Percentiles rank a stretch among this genome's conserved stretches.
These are phyloP conservation scores for Phalacrocorax carbo DNA, from an alignment of 2,113 vertebrate genomes.

Conservation along the genomic window DNA sequence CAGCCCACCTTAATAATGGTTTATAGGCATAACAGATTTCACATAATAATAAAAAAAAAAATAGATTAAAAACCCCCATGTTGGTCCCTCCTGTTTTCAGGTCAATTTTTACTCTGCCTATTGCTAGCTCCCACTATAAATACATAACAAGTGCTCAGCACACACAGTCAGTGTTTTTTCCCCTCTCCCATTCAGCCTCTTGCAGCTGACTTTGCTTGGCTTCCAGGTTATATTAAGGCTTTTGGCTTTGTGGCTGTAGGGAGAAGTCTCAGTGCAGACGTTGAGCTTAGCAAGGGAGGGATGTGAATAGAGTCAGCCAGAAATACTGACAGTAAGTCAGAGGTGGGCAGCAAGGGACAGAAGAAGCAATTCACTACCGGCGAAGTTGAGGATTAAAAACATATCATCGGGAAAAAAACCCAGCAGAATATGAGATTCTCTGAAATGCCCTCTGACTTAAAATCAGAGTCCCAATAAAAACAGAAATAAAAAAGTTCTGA, in stretches of 20 bases:
- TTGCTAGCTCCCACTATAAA: not conserved
- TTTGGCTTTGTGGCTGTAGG: not conserved
- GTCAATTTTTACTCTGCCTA: not conserved
- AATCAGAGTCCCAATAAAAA: constrained; percentile 25
- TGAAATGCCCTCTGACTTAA: not conserved
- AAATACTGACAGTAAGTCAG: constrained; percentile 53
- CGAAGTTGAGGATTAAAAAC: not conserved
- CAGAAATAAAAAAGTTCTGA: constrained; percentile 21
- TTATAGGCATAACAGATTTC: not conserved
- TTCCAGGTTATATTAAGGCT: constrained; percentile 38
- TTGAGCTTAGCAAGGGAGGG: not conserved
- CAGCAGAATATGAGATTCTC: not conserved
- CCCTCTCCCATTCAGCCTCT: not conserved
- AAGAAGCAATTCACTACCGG: not conserved
- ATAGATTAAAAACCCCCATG: not conserved
- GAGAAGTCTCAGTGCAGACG: not conserved
- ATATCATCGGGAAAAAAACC: not conserved
- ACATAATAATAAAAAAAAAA: not conserved
- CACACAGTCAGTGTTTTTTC: not conserved
- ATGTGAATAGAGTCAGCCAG: constrained; percentile 43
- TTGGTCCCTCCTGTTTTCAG: not conserved
- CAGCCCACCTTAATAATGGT: not conserved
- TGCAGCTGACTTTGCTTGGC: not conserved
- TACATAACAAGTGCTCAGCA: not conserved
- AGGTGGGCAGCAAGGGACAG: constrained; percentile 15